Percentiles rank a stretch among this genome's conserved stretches.
phyloP scores from a whole-genome alignment of 2,888 invertebrate species.

The Acleris laterana region DNA sequence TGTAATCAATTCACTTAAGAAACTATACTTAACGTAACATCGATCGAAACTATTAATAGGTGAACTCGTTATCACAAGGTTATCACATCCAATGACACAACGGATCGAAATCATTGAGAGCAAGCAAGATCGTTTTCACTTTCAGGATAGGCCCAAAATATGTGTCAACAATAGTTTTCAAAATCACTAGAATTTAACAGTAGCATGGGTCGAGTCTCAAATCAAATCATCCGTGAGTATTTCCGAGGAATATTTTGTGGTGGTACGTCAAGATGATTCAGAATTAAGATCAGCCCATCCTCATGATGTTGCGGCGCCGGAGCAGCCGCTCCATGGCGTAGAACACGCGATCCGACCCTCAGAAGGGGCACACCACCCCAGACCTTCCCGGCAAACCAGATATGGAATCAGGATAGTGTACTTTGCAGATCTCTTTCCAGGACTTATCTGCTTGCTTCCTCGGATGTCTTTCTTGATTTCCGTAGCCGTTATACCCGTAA shows the following conservation, averaged over 20 bases:
- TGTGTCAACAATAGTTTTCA: slow-evolving; percentile 14
- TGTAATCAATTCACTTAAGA: slow-evolving; percentile 57
- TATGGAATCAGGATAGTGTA: slow-evolving; percentile 85
- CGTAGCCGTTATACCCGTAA: slow-evolving; percentile 45
- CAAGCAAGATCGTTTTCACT: slow-evolving; percentile 11
- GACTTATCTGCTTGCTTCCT: slow-evolving; percentile 74
- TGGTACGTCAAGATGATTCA: slow-evolving; percentile 37
- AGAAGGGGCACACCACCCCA: slow-evolving; percentile 86
- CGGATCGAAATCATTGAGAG: slow-evolving; percentile 18
- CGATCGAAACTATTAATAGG: slow-evolving; percentile 54
- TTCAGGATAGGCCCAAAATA: background rate
- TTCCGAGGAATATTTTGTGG: slow-evolving; percentile 3
- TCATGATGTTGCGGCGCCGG: slow-evolving; percentile 79
- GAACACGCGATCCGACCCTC: slow-evolving; percentile 83
- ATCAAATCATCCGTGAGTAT: slow-evolving; percentile 7
- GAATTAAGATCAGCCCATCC: slow-evolving; percentile 72
- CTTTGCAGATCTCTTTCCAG: slow-evolving; percentile 88
- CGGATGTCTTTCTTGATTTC: slow-evolving; percentile 50
- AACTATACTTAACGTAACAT: slow-evolving; percentile 55
- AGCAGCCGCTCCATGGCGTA: slow-evolving; percentile 81
- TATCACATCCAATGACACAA: slow-evolving; percentile 56
- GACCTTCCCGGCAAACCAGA: slow-evolving; percentile 77
- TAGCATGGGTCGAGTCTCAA: slow-evolving; percentile 29
- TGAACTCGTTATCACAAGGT: slow-evolving; percentile 73
- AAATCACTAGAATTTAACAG: slow-evolving; percentile 23